phyloP scores from a whole-genome alignment of 1,140 invertebrate genomes.

The Bathynomus jamesi region DNA sequence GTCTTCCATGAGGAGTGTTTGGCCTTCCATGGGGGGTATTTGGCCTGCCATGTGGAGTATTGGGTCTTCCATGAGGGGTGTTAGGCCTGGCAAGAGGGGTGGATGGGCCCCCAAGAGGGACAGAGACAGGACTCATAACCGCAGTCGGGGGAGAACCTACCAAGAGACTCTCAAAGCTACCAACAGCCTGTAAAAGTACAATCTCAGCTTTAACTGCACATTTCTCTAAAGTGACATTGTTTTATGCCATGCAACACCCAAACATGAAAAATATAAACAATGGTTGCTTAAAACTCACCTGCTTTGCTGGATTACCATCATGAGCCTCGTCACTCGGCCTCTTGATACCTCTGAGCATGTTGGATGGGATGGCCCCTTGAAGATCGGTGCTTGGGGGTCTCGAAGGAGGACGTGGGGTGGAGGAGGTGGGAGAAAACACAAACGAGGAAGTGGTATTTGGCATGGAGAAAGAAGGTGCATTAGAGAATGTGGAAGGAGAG shows the following conservation, averaged over 20 bases:
- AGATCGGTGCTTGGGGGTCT: slow-evolving; percentile 20
- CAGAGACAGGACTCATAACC: slow-evolving; percentile 26
- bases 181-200: slow-evolving; percentile 10
- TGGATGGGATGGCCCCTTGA: slow-evolving; percentile 12
- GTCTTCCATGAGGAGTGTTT: slow-evolving; percentile 20
- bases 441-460: background rate
- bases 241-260: background rate
- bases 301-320: slow-evolving; percentile 35
- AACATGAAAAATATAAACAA: background rate
- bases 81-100: slow-evolving; percentile 22
- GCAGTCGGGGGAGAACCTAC: slow-evolving; percentile 26
- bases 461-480: slow-evolving; percentile 1
- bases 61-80: slow-evolving; percentile 25
- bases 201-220: too few relatives aligned
- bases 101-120: slow-evolving; percentile 9
- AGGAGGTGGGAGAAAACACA: background rate
- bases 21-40: slow-evolving; percentile 26
- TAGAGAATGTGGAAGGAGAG: background rate
- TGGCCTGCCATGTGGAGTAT: slow-evolving; percentile 27
- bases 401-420: background rate
- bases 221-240: too few relatives aligned
- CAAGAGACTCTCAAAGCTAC: slow-evolving; percentile 31
- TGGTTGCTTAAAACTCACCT: slow-evolving; percentile 10
- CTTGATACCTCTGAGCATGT: slow-evolving; percentile 28
- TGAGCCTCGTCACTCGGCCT: slow-evolving; percentile 34